Percentiles rank a stretch among this genome's conserved stretches.
Evolutionary conservation across 92 coral and sea anemone species (phyloP).

Genomic region (Metridium senile): DNA sequence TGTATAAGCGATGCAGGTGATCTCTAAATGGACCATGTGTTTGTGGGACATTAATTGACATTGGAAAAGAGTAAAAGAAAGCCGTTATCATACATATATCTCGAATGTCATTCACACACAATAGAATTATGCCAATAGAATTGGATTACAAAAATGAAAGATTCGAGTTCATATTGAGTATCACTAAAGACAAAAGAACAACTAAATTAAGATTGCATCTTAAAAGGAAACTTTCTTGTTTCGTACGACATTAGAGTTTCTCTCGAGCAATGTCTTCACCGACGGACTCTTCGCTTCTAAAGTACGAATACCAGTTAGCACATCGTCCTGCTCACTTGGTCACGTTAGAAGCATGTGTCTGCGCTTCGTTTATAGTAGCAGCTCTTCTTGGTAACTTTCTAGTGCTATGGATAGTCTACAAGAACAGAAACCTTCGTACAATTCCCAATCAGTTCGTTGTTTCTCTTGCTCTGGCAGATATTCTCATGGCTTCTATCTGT

Average conservation of each 20-base stretch:
- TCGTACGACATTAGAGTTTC: neutral
- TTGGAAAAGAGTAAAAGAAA: neutral
- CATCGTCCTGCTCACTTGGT: constrained; percentile 32
- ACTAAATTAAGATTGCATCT: neutral
- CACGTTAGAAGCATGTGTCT: constrained; percentile 52
- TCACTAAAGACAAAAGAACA: neutral
- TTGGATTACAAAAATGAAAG: neutral
- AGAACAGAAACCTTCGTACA: constrained; percentile 65
- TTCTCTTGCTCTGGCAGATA: constrained; percentile 62
- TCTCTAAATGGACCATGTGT: constrained; percentile 20
- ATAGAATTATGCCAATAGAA: neutral
- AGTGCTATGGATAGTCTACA: constrained; percentile 75
- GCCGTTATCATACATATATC: constrained; percentile 12
- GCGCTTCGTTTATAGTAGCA: constrained; percentile 41
- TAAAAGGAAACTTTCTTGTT: no score
- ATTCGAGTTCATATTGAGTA: neutral
- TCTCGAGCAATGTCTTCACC: neutral
- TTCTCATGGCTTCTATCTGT: constrained; percentile 67
- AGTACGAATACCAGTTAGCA: constrained; percentile 55
- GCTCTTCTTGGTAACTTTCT: constrained; percentile 65
- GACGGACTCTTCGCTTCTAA: constrained; percentile 39
- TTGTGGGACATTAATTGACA: constrained; percentile 1
- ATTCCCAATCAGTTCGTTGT: constrained; percentile 63
- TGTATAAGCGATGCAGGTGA: neutral
- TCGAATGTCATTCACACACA: constrained; percentile 2